phyloP scores from a whole-genome alignment of 1,140 invertebrate species.

The Aphis craccivora region DNA sequence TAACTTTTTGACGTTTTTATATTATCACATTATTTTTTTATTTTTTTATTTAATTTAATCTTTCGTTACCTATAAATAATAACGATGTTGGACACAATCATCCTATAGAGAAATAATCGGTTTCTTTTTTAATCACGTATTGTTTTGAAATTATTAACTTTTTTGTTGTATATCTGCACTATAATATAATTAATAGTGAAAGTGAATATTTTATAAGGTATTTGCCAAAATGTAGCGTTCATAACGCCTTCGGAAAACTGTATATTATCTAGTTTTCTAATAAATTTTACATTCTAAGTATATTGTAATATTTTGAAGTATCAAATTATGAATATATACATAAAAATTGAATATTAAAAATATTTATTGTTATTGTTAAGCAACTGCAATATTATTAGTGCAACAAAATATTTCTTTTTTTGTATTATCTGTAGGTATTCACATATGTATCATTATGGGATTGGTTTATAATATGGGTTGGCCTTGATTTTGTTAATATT shows the following conservation, averaged over 20 bases:
- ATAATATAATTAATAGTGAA: not conserved
- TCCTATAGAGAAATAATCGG: not conserved
- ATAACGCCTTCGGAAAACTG: not conserved
- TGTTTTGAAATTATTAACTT: not conserved
- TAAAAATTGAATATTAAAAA: not conserved
- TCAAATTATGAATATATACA: not conserved
- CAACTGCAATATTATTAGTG: not conserved
- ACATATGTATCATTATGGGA: not conserved
- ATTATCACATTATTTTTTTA: not conserved
- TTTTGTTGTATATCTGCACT: not conserved
- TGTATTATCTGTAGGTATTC: not conserved
- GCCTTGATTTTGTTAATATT: constrained; percentile 20
- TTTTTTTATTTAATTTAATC: not conserved
- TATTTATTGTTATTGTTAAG: not conserved
- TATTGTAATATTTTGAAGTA: not conserved
- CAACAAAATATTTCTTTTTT: not conserved
- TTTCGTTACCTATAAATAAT: not conserved
- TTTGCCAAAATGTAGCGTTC: not conserved
- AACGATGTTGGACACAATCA: not conserved
- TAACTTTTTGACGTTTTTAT: not conserved
- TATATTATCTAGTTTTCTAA: not conserved
- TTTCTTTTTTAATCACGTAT: not conserved
- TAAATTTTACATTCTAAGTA: not conserved
- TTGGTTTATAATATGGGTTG: not conserved
- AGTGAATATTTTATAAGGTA: not conserved